phyloP scores from a whole-genome alignment of 2,888 invertebrate species.

The Agriotes lineatus region DNA sequence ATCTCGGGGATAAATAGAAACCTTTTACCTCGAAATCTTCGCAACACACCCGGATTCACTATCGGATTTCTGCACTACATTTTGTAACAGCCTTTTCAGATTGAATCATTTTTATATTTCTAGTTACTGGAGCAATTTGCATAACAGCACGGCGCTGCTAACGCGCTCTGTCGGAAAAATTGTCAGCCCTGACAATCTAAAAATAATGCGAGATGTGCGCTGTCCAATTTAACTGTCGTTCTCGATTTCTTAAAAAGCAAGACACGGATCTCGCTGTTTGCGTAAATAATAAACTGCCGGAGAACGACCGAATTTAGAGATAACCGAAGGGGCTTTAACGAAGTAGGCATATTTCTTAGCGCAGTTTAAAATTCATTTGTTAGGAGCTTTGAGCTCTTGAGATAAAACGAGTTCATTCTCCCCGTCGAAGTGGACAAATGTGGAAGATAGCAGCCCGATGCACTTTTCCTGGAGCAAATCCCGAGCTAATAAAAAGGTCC shows the following conservation, averaged over 20 bases:
- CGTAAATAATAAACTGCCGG: not conserved
- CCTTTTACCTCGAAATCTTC: conserved; percentile 56
- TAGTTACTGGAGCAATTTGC: conserved; percentile 39
- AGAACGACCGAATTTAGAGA: not conserved
- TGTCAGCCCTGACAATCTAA: conserved; percentile 27
- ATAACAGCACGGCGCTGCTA: conserved; percentile 27
- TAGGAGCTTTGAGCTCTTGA: conserved; percentile 26
- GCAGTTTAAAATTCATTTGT: conserved; percentile 31
- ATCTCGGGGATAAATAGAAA: conserved; percentile 64
- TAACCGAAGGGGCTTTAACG: not conserved
- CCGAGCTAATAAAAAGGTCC: conserved; percentile 22
- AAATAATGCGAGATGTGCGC: conserved; percentile 4
- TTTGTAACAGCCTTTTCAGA: conserved; percentile 43
- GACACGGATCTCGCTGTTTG: not conserved
- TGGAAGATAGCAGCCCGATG: conserved; percentile 35
- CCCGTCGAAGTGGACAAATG: conserved; percentile 37
- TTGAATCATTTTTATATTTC: conserved; percentile 45
- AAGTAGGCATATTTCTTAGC: conserved; percentile 12
- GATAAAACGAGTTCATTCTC: conserved; percentile 39
- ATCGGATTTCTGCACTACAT: conserved; percentile 43
- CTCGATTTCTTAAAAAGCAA: not conserved
- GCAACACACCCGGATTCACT: conserved; percentile 46
- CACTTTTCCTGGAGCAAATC: conserved; percentile 27
- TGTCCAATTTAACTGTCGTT: conserved; percentile 12
- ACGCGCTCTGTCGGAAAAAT: conserved; percentile 23